These are phyloP conservation scores for Drosophila bocqueti DNA, from an alignment of 1,140 invertebrate genomes.

Conservation along the genomic window DNA sequence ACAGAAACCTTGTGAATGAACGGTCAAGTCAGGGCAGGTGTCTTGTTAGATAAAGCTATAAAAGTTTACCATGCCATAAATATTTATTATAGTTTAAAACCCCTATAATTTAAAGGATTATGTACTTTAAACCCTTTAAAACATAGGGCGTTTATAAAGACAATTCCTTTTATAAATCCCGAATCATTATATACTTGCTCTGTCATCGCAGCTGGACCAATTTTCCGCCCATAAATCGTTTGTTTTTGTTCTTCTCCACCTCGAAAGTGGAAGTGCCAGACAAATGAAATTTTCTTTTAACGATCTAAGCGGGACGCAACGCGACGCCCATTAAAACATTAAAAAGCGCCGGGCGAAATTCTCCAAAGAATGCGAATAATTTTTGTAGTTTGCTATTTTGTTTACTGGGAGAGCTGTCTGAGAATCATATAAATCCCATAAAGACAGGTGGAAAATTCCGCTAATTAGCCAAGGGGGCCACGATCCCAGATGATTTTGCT, in stretches of 20 bases:
- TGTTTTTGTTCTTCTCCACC: slow-evolving; percentile 13
- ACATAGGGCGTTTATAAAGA: background rate
- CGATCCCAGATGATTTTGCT: background rate
- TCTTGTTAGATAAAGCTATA: background rate
- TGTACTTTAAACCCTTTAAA: background rate
- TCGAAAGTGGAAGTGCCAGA: slow-evolving; percentile 11
- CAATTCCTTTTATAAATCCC: background rate
- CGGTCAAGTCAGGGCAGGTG: background rate
- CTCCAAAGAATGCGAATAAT: slow-evolving; percentile 54
- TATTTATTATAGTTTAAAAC: background rate
- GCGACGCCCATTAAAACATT: slow-evolving; percentile 25
- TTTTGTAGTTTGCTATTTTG: slow-evolving; percentile 65
- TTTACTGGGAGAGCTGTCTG: slow-evolving; percentile 55
- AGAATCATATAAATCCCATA: slow-evolving; percentile 35
- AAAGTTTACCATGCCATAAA: background rate
- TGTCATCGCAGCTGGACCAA: slow-evolving; percentile 1
- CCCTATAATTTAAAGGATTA: background rate
- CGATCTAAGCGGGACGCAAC: slow-evolving; percentile 28
- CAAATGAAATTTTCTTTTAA: slow-evolving; percentile 19
- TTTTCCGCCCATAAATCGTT: slow-evolving; percentile 8
- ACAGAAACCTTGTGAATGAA: background rate
- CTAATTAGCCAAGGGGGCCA: slow-evolving; percentile 7
- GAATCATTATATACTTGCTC: background rate
- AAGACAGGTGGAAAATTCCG: slow-evolving; percentile 60
- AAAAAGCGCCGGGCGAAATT: slow-evolving; percentile 30